phyloP scores from a whole-genome alignment of 2,888 invertebrate genomes.

The Caenorhabditis sp. region DNA sequence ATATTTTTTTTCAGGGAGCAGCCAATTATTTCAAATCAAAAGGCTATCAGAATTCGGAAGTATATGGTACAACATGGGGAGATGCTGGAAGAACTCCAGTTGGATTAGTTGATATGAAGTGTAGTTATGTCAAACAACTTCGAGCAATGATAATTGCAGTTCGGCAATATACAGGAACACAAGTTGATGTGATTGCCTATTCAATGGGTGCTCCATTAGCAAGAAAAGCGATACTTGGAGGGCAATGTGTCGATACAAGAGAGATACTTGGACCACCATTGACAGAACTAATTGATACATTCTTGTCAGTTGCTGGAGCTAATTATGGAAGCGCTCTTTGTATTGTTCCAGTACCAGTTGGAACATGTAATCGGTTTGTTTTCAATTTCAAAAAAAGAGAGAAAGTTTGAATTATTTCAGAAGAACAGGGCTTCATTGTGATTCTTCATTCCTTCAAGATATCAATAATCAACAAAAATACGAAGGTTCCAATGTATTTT shows the following conservation, averaged over 20 bases:
- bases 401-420: no score
- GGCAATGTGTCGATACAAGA: constrained; percentile 60
- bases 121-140: constrained; percentile 68
- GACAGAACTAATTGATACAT: constrained; percentile 69
- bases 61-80: constrained; percentile 69
- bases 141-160: constrained; percentile 69
- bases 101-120: constrained; percentile 68
- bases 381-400: constrained; percentile 1
- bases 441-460: constrained; percentile 67
- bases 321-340: constrained; percentile 66
- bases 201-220: constrained; percentile 70
- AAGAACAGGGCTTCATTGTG: constrained; percentile 66
- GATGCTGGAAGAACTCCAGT: constrained; percentile 67
- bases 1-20: constrained; percentile 33
- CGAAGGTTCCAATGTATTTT: constrained; percentile 65
- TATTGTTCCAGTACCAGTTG: constrained; percentile 67
- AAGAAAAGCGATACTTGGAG: constrained; percentile 64
- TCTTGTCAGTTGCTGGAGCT: constrained; percentile 69
- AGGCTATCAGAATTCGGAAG: constrained; percentile 60
- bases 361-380: constrained; percentile 61
- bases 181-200: constrained; percentile 68
- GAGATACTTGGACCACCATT: constrained; percentile 66
- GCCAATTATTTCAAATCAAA: constrained; percentile 48
- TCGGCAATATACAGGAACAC: constrained; percentile 65
- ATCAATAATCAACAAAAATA: constrained; percentile 62